These are phyloP conservation scores for Neodiprion lecontei DNA, from an alignment of 1,140 invertebrate species.

Conservation along the genomic window DNA sequence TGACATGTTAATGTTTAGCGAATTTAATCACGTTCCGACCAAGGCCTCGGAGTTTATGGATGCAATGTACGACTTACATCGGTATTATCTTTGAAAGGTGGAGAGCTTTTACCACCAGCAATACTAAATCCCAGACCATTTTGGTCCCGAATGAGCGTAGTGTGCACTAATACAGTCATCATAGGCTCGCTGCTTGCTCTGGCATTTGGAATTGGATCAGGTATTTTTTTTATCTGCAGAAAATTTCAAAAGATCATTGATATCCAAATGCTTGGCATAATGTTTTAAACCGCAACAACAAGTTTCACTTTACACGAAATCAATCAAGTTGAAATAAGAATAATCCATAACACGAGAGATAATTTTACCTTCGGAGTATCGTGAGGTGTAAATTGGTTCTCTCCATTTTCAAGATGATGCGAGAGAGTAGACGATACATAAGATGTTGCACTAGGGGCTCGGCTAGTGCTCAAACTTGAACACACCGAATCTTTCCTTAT, in stretches of 20 bases:
- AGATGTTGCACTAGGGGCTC: slow-evolving; percentile 64
- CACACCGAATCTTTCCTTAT: slow-evolving; percentile 60
- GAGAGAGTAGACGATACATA: slow-evolving; percentile 60
- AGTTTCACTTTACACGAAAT: slow-evolving; percentile 11
- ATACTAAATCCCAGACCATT: slow-evolving; percentile 95
- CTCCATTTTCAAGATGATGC: slow-evolving; percentile 60
- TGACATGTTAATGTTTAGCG: slow-evolving; percentile 17
- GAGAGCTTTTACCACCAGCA: slow-evolving; percentile 90
- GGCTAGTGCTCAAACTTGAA: slow-evolving; percentile 63
- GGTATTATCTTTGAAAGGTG: slow-evolving; percentile 75
- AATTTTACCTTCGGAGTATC: slow-evolving; percentile 52
- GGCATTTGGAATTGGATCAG: slow-evolving; percentile 48
- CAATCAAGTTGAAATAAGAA: not conserved
- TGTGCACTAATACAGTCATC: slow-evolving; percentile 70
- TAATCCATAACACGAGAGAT: slow-evolving; percentile 18
- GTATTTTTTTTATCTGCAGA: slow-evolving; percentile 53
- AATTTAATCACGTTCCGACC: slow-evolving; percentile 4
- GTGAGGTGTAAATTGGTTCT: slow-evolving; percentile 40
- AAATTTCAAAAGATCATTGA: slow-evolving; percentile 26
- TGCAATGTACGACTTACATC: slow-evolving; percentile 59
- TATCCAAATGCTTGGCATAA: not conserved
- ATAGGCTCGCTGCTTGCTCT: slow-evolving; percentile 48
- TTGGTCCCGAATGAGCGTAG: slow-evolving; percentile 89
- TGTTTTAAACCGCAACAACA: too few species aligned
- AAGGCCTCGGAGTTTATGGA: not conserved